Conservation (phyloP, 2,797 vertebrate species). For the Hirundo rustica region DNA sequence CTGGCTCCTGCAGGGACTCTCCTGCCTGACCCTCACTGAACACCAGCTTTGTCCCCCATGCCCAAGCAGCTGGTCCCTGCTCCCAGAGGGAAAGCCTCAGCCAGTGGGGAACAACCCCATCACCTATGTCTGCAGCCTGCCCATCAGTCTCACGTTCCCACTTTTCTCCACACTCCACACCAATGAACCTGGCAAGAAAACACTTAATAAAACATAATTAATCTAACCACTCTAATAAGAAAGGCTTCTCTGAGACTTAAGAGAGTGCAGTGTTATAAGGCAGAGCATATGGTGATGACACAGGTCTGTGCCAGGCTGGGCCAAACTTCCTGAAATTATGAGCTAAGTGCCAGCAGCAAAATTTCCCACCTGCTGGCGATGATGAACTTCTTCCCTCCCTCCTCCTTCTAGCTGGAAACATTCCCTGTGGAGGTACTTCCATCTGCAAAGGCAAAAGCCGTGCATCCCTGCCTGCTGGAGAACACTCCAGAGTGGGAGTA, state of each 20-base stretch:
- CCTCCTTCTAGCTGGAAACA: neutral
- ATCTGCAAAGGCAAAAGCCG: neutral
- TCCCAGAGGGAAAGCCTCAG: neutral
- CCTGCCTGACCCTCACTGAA: neutral
- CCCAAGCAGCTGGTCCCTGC: neutral
- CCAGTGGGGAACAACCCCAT: neutral
- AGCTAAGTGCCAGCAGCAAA: neutral
- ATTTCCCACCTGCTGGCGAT: neutral
- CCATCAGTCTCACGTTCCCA: neutral
- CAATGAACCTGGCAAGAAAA: neutral
- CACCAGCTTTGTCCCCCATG: rapidly evolving
- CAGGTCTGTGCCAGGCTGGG: neutral
- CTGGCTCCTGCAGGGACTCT: neutral
- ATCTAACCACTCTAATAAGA: neutral
- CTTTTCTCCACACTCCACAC: neutral
- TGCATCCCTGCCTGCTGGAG: neutral
- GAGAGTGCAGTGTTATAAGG: neutral
- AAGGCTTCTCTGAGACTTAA: neutral
- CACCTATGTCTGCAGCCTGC: neutral
- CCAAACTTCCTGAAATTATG: neutral
- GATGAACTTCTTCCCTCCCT: neutral
- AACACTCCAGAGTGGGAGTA: neutral
- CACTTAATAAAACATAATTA: neutral
- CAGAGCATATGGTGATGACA: neutral
- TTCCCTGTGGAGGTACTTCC: neutral